These are phyloP conservation scores for Schizothorax lantsangensis DNA, from an alignment of 2,797 vertebrate genomes.

Conservation along the genomic window DNA sequence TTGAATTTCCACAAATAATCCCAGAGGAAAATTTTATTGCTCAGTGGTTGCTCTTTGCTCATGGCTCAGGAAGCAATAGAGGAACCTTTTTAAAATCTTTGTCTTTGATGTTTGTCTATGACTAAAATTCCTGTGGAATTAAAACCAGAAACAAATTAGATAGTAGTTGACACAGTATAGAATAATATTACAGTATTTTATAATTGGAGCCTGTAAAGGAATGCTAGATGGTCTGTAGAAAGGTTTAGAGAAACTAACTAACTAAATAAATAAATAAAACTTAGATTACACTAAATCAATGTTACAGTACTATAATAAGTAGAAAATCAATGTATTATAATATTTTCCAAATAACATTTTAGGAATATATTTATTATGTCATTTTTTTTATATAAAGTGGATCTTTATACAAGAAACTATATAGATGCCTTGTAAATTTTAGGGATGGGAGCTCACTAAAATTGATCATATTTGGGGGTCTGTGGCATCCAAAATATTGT, in stretches of 20 bases:
- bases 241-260: not conserved
- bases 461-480: not conserved
- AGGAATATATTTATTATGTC: not conserved
- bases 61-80: not conserved
- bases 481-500: not conserved
- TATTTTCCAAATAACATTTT: not conserved
- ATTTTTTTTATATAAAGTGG: not conserved
- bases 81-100: not conserved
- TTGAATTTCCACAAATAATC: slow-evolving; percentile 25
- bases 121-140: not conserved
- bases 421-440: not conserved
- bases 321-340: not conserved
- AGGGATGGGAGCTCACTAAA: not conserved
- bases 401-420: not conserved
- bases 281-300: not conserved
- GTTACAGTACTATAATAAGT: not conserved
- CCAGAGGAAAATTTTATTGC: not conserved
- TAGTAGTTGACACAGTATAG: not conserved
- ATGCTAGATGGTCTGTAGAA: not conserved
- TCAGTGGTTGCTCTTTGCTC: slow-evolving; percentile 10
- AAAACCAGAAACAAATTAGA: not conserved
- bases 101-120: not conserved
- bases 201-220: not conserved
- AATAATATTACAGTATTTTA: not conserved
- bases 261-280: not conserved